Conservation (phyloP, 2,797 vertebrate species). For the Petrocephalus schoutedeni region DNA sequence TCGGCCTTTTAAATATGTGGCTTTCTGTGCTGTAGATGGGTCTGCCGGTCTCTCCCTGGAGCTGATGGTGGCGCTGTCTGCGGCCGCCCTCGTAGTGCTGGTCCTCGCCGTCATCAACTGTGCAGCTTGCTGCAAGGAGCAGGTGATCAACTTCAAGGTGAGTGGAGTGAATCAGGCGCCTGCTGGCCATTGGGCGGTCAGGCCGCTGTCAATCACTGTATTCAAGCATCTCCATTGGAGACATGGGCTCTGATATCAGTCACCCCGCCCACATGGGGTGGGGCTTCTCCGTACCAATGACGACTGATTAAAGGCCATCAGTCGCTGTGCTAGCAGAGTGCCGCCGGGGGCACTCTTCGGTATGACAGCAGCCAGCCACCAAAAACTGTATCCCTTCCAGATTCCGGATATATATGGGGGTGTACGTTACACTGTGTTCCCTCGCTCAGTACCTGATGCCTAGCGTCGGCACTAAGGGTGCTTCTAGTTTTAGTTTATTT, state of each 20-base stretch:
- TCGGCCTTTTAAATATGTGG: background rate
- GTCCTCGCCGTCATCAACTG: constrained; percentile 64
- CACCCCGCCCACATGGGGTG: background rate
- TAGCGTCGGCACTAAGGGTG: background rate
- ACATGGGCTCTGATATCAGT: background rate
- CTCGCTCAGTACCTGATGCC: background rate
- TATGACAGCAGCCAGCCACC: background rate
- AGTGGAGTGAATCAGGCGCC: constrained; percentile 15
- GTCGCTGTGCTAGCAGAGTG: background rate
- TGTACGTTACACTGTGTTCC: background rate
- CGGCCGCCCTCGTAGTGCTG: constrained; percentile 56
- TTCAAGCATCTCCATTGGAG: background rate
- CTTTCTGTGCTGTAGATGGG: background rate
- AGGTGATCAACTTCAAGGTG: constrained; percentile 76
- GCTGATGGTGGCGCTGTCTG: constrained; percentile 53
- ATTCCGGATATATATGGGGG: background rate
- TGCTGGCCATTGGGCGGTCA: background rate
- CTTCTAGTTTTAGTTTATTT: background rate
- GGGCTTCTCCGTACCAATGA: background rate
- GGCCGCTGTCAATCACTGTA: background rate
- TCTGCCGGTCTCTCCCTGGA: background rate
- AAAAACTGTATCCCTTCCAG: background rate
- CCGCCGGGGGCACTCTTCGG: background rate
- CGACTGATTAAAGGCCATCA: background rate
- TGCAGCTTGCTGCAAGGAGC: constrained; percentile 73